Base-by-base conservation (phyloP, 92 coral and sea anemone species). In the Plumapathes pennacea region DNA sequence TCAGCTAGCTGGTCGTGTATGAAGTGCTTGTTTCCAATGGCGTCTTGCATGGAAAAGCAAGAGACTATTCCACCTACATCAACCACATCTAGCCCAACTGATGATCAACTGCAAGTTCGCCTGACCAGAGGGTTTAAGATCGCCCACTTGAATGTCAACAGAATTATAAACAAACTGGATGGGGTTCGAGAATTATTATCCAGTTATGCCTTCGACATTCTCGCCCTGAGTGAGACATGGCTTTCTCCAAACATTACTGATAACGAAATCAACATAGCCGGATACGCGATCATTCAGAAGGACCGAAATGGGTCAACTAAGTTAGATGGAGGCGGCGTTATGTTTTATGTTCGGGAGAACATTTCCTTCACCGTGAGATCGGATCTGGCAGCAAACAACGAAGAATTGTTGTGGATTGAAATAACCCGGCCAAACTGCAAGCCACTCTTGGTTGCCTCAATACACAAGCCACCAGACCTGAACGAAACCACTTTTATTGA, bases 161-260 rank as follows among this genome's bases (percentile, higher is more conserved):
- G 56, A 12, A 36, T 44, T 28, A 25, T 60, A 25, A 60, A 60
- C 29, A 60, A 45, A 60, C 2, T 60, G 24, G 68, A 60, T 9
- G 27, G 30, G 21, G 54, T 60, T 29, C 12, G 20, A 5, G 43
- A 60, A 25, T 32, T 60, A 17, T 0, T 60, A 1, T 27, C 25
- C 7, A 44, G 21, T n/a, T 44, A 60, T 21, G 5, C 25, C 31
- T 44, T 44, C 13, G 68, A 66, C 12, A 41, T 66, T 25, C 64
- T 58, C 4, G 44, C 67, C 26, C 50, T 45, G 13, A 17, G 30
- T 44, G 77, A 69, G 37, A 57, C 67, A 2, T 69, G 67, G 77
- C 54, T 69, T 7, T 27, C 77, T 4, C 32, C 39, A 5, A 28
- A 57, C n/a, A 57, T 57, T 28, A 18, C 46, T 37, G 57, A 56